A percentile compares a stretch with the other conserved stretches of the same genome.
Evolutionary conservation across 2,888 invertebrate genomes (phyloP).

Genomic region (Balanococcus diminutus): DNA sequence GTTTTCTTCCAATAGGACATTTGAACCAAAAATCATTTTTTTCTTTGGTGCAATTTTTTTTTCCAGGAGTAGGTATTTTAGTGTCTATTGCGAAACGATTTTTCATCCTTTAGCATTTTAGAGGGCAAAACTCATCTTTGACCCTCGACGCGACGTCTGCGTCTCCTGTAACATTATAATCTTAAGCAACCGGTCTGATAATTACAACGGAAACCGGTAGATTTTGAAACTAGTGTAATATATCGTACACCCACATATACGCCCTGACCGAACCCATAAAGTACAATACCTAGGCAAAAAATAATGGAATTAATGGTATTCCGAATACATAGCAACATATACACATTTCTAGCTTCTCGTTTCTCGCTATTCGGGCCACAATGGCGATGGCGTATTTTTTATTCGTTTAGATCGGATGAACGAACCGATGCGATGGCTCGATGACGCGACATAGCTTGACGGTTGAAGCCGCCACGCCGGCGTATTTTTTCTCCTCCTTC

Average conservation of each 20-base stretch:
- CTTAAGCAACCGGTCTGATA: constrained; percentile 20
- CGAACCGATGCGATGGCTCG: constrained; percentile 33
- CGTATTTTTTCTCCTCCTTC: not conserved
- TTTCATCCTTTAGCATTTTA: not conserved
- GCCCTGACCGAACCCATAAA: constrained; percentile 22
- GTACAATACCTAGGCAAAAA: not conserved
- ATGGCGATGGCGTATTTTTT: not conserved
- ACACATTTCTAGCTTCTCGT: not conserved
- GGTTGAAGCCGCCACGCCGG: not conserved
- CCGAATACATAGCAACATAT: not conserved
- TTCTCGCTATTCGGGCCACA: not conserved
- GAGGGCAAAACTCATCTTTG: not conserved
- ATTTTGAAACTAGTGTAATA: constrained; percentile 19
- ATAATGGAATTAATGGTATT: not conserved
- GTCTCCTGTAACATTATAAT: not conserved
- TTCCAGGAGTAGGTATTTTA: not conserved
- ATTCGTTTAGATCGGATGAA: constrained; percentile 36
- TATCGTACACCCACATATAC: constrained; percentile 37
- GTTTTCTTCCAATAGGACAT: no score
- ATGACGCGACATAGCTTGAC: constrained; percentile 49
- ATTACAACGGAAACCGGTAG: not conserved
- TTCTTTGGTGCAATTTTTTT: not conserved
- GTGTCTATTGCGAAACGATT: no score
- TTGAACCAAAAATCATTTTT: not conserved
- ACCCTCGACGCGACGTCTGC: no score